phyloP scores from a whole-genome alignment of 2,113 vertebrate species.

The Cyprinus carpio region DNA sequence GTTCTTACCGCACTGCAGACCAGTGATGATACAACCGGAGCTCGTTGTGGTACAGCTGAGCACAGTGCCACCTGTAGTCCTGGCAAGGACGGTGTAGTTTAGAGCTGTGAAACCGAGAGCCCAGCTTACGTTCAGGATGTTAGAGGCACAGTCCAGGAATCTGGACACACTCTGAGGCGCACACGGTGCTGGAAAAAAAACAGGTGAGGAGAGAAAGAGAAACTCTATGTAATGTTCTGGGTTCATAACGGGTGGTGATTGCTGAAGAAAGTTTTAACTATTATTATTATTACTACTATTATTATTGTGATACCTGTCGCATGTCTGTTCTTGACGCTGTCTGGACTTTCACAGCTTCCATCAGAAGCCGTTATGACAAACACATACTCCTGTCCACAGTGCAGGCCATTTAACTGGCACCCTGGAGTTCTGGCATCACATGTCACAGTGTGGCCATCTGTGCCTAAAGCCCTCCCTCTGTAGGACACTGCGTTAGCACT shows the following conservation, averaged over 20 bases:
- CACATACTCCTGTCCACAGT: slow-evolving; percentile 69
- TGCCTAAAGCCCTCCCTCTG: slow-evolving; percentile 60
- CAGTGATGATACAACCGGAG: slow-evolving; percentile 60
- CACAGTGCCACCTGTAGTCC: background rate
- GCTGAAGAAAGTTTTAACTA: background rate
- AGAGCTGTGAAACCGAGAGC: slow-evolving; percentile 38
- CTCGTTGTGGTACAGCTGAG: slow-evolving; percentile 62
- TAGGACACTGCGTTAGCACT: slow-evolving; percentile 69
- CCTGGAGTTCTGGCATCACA: slow-evolving; percentile 52
- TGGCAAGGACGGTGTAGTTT: slow-evolving; percentile 67
- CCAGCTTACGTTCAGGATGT: slow-evolving; percentile 70
- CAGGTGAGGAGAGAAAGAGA: background rate
- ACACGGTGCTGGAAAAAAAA: slow-evolving; percentile 73
- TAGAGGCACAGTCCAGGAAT: slow-evolving; percentile 66
- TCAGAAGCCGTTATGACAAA: slow-evolving; percentile 69
- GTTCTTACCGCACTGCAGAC: slow-evolving; percentile 51
- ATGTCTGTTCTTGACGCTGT: slow-evolving; percentile 57
- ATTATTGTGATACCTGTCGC: slow-evolving; percentile 68
- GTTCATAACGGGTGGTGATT: background rate
- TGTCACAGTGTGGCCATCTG: slow-evolving; percentile 62
- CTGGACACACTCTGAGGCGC: slow-evolving; percentile 59
- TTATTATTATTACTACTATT: background rate
- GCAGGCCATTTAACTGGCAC: slow-evolving; percentile 65
- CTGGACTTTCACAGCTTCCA: slow-evolving; percentile 64
- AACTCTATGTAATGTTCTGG: background rate